phyloP scores from a whole-genome alignment of 2,888 invertebrate genomes.

The Heliothis peltigera region DNA sequence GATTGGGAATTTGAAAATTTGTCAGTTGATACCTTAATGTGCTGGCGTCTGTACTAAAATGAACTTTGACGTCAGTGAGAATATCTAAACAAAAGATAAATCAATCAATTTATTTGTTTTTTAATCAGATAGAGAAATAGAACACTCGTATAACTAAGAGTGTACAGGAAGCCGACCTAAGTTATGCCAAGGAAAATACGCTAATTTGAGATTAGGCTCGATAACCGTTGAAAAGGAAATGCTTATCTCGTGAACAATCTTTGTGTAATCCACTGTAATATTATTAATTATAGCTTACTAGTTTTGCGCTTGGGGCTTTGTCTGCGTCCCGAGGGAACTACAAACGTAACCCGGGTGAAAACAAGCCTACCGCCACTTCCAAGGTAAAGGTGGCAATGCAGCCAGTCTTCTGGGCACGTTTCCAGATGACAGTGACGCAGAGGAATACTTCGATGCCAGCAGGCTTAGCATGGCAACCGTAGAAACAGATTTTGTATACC shows the following conservation, averaged over 20 bases:
- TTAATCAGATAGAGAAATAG: not conserved
- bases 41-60: too few species aligned
- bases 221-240: constrained; percentile 37
- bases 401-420: too few species aligned
- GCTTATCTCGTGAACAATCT: constrained; percentile 38
- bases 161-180: constrained; percentile 28
- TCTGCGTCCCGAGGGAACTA: not conserved
- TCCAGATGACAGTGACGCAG: too few species aligned
- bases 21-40: too few species aligned
- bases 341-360: not conserved
- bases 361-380: too few species aligned
- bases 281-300: not conserved
- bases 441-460: too few species aligned
- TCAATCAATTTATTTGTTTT: constrained; percentile 30
- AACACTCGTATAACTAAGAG: constrained; percentile 27
- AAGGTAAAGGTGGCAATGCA: too few species aligned
- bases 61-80: not conserved
- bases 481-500: too few species aligned
- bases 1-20: too few species aligned
- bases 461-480: too few species aligned
- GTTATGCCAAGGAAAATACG: constrained; percentile 23
- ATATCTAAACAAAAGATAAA: not conserved
- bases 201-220: constrained; percentile 33
- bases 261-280: constrained; percentile 5
- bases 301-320: not conserved